Percentiles rank a stretch among this genome's conserved stretches.
These are phyloP conservation scores for Atrichornis clamosus DNA, from an alignment of 2,113 vertebrate genomes.

Conservation along the genomic window DNA sequence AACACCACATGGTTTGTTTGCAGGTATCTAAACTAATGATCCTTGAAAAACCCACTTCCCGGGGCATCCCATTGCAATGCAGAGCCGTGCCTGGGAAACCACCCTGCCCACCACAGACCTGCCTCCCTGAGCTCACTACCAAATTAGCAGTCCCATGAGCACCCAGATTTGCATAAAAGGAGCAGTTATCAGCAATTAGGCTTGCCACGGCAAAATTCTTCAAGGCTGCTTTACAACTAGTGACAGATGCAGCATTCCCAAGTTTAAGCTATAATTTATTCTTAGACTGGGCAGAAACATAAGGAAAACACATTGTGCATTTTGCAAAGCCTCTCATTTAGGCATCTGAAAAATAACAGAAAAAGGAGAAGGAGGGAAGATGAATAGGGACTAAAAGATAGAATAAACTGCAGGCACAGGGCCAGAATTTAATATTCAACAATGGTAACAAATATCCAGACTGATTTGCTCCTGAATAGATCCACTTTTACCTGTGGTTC, in stretches of 20 bases:
- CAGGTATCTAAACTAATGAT: not conserved
- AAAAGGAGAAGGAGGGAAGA: not conserved
- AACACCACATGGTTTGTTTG: not conserved
- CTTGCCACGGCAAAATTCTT: slow-evolving; percentile 51
- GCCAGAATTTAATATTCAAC: not conserved
- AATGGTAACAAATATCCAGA: not conserved
- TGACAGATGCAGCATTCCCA: slow-evolving; percentile 39
- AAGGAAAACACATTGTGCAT: slow-evolving; percentile 2
- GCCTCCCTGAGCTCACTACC: not conserved
- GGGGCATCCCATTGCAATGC: not conserved
- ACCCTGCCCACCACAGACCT: not conserved
- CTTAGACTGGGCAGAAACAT: not conserved
- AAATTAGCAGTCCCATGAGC: not conserved
- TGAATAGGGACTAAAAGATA: not conserved
- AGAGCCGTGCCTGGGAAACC: not conserved
- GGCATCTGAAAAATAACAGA: not conserved
- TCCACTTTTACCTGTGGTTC: not conserved
- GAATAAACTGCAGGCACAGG: not conserved
- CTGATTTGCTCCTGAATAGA: not conserved
- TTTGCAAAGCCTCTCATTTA: slow-evolving; percentile 23
- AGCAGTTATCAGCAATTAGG: slow-evolving; percentile 60
- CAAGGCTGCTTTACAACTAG: slow-evolving; percentile 21
- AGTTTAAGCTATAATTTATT: slow-evolving; percentile 56
- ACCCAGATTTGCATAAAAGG: slow-evolving; percentile 54
- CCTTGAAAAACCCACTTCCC: not conserved